A percentile compares a stretch with the other conserved stretches of the same genome.
Evolutionary conservation across 37 sponge, comb jelly and placozoan species (phyloP).

Genomic region (Beroe forskalii): DNA sequence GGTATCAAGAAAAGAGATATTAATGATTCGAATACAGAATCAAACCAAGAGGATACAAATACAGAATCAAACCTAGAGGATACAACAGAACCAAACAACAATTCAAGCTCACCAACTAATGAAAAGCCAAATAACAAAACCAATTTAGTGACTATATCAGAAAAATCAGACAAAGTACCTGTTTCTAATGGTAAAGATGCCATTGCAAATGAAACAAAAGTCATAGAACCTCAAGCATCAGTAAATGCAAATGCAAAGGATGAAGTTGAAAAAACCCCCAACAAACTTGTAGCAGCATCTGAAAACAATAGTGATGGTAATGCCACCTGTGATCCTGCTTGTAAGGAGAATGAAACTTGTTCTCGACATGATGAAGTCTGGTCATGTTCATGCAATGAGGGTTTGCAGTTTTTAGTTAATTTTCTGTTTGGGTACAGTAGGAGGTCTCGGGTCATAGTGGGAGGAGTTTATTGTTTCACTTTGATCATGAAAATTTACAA

Average conservation of each 20-base stretch:
- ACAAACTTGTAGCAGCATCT: not conserved
- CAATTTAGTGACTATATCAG: no score
- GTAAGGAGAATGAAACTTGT: not conserved
- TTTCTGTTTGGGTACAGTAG: not conserved
- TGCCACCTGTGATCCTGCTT: not conserved
- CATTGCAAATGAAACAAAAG: no score
- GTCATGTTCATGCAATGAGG: slow-evolving; percentile 21
- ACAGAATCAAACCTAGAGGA: not conserved
- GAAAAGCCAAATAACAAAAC: no score
- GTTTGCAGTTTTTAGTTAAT: not conserved
- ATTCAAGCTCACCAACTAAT: no score
- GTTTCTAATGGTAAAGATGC: no score
- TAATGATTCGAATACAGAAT: not conserved
- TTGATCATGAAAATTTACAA: no score
- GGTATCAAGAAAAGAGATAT: no score
- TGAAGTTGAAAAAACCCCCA: no score
- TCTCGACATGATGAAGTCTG: not conserved
- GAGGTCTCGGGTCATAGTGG: not conserved
- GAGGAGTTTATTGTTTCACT: no score
- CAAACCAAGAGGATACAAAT: not conserved
- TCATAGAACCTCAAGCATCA: no score
- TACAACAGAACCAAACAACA: not conserved
- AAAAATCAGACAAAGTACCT: no score
- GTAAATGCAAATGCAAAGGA: no score
- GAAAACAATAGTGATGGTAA: not conserved